Evolutionary conservation across 2,797 vertebrate genomes (phyloP).

Genomic region (Enteromius treurensis): DNA sequence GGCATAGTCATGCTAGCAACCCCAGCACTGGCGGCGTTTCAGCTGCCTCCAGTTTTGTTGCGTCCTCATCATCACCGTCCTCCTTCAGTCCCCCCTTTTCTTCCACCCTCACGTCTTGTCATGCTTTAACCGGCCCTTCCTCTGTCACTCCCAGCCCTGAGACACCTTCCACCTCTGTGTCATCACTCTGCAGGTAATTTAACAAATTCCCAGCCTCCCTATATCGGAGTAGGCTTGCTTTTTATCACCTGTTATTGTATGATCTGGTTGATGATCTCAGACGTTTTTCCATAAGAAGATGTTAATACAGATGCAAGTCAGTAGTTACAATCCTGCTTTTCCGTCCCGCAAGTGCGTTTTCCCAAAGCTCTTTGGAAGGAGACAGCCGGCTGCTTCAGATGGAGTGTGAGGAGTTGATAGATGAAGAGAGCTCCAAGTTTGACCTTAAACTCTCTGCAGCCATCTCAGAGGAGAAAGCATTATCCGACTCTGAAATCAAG

Average conservation of each 20-base stretch:
- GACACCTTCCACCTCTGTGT: slow-evolving; percentile 52
- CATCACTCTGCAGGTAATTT: slow-evolving; percentile 72
- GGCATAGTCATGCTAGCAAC: slow-evolving; percentile 38
- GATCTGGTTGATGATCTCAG: neutral
- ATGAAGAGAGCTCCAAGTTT: slow-evolving; percentile 63
- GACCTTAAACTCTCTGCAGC: slow-evolving; percentile 67
- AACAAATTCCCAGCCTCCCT: neutral
- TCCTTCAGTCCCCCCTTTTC: slow-evolving; percentile 57
- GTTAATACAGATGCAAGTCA: neutral
- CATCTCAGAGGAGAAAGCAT: slow-evolving; percentile 77
- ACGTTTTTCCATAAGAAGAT: neutral
- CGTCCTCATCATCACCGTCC: slow-evolving; percentile 28
- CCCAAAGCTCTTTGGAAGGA: slow-evolving; percentile 13
- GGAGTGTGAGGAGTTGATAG: neutral
- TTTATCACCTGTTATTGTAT: neutral
- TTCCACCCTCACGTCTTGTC: slow-evolving; percentile 54
- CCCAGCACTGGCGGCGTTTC: slow-evolving; percentile 38
- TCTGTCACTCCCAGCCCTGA: slow-evolving; percentile 55
- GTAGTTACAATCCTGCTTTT: neutral
- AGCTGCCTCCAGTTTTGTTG: slow-evolving; percentile 48
- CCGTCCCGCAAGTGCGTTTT: slow-evolving; percentile 4
- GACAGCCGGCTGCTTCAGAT: slow-evolving; percentile 4
- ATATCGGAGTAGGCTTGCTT: neutral
- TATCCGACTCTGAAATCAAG: slow-evolving; percentile 84
- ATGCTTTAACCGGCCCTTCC: slow-evolving; percentile 57